Evolutionary conservation across 2,113 vertebrate genomes (phyloP), one percentile per base, ranked within the genome.

Genomic region (Charina bottae): DNA sequence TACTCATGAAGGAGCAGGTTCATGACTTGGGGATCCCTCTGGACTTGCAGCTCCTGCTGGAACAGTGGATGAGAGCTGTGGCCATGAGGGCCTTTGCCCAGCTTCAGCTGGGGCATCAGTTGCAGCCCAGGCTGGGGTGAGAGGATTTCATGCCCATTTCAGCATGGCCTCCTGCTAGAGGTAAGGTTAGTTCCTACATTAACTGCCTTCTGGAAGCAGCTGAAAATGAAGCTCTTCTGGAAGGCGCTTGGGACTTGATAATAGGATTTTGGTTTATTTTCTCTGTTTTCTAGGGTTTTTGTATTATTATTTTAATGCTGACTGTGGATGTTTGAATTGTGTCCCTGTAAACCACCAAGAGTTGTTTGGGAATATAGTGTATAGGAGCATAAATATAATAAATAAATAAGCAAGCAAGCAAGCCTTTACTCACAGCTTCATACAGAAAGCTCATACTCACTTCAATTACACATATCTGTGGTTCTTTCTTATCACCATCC

Each of bases 381-480:
- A 42, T 42, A 42, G n/a, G 33, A 78, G 68, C 33, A 19, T 78
- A 78, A 37, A 78, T 78, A 78, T 37, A 78, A 78, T 78, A 78
- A 78, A 78, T 37, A 37, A 37, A 28, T 3, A 42, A 42, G 42
- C 42, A 42, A 42, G 42, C 42, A 42, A 42, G 42, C 42, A 42
- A 42, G 42, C 15, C 37, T 60, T 0, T 83, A 90, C 56, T 85
- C 0, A 58, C 1, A 85, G 13, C 46, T 55, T 13, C 49, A 87
- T 72, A 93, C 0, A 8, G 23, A n/a, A 9, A 85, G 55, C 54
- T 49, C 46, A 92, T 83, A 95, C 97, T 98, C 96, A 94, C 98
- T 97, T 98, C 98, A 90, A 98, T 98, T 28, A 98, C 97, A 90
- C 98, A 98, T 62, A 98, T 97, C 68, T 98, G 97, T 85, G 98